Percentiles rank a stretch among this genome's conserved stretches.
These are phyloP conservation scores for Neuroterus valhalla DNA, from an alignment of 1,140 invertebrate species.

Conservation along the genomic window DNA sequence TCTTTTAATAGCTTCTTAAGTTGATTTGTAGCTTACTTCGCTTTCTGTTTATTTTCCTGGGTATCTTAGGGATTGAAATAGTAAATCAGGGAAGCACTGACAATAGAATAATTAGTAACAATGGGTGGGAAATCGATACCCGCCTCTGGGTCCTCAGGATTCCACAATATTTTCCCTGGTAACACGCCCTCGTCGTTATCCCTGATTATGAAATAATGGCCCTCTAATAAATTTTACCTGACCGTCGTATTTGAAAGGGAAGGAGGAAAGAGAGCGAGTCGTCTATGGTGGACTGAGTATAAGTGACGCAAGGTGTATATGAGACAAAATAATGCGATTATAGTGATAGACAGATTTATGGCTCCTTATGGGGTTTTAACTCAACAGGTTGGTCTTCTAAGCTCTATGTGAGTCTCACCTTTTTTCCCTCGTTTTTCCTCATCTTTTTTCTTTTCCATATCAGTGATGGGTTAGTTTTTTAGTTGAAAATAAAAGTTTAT, in stretches of 20 bases:
- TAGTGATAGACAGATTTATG: slow-evolving; percentile 66
- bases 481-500: too few species aligned
- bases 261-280: not conserved
- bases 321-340: slow-evolving; percentile 67
- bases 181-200: slow-evolving; percentile 19
- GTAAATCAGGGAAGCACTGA: slow-evolving; percentile 1
- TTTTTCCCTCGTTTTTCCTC: slow-evolving; percentile 21
- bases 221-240: slow-evolving; percentile 11
- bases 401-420: slow-evolving; percentile 37
- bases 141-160: slow-evolving; percentile 6
- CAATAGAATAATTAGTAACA: slow-evolving; percentile 14
- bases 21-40: too few species aligned
- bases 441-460: not conserved
- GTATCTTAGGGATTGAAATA: not conserved
- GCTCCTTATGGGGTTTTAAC: slow-evolving; percentile 69
- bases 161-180: slow-evolving; percentile 13
- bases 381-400: slow-evolving; percentile 64
- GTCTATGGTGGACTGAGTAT: not conserved
- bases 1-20: too few species aligned
- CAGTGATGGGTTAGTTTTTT: too few species aligned
- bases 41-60: too few species aligned
- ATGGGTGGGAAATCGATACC: slow-evolving; percentile 20
- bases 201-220: slow-evolving; percentile 27
- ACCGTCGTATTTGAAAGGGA: not conserved
- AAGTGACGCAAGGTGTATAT: slow-evolving; percentile 25